phyloP scores from a whole-genome alignment of 1,140 invertebrate genomes.

The Sitobion miscanthi region DNA sequence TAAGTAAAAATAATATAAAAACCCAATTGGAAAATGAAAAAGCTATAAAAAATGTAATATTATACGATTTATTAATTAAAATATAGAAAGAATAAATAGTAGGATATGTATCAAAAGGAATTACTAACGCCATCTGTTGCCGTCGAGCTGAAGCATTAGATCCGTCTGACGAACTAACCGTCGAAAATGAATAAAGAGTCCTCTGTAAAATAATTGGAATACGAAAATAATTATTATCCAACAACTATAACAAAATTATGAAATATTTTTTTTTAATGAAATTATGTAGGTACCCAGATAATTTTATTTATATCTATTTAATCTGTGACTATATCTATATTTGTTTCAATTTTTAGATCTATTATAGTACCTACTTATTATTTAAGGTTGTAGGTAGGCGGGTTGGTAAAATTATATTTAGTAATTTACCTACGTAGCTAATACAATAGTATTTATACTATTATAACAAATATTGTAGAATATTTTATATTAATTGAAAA shows the following conservation, averaged over 20 bases:
- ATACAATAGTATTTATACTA: no score
- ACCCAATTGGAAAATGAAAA: neutral
- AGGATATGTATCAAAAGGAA: neutral
- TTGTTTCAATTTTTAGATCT: no score
- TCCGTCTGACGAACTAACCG: neutral
- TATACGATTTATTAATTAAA: neutral
- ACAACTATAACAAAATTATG: no score
- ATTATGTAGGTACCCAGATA: no score
- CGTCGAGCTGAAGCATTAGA: neutral
- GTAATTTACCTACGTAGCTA: no score
- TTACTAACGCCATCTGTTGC: conserved; percentile 21
- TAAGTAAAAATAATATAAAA: neutral
- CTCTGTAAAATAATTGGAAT: neutral
- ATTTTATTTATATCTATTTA: no score
- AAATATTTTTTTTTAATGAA: neutral
- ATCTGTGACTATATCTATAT: no score
- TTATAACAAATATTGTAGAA: no score
- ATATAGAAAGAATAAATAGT: neutral
- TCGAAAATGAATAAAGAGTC: neutral
- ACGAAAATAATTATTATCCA: neutral
- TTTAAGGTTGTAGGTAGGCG: no score
- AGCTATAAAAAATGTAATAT: neutral
- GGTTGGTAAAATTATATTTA: no score
- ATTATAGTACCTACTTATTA: no score
- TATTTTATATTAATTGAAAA: no score